Conservation (phyloP, 1,140 invertebrate species). For the Diabrotica undecimpunctata region DNA sequence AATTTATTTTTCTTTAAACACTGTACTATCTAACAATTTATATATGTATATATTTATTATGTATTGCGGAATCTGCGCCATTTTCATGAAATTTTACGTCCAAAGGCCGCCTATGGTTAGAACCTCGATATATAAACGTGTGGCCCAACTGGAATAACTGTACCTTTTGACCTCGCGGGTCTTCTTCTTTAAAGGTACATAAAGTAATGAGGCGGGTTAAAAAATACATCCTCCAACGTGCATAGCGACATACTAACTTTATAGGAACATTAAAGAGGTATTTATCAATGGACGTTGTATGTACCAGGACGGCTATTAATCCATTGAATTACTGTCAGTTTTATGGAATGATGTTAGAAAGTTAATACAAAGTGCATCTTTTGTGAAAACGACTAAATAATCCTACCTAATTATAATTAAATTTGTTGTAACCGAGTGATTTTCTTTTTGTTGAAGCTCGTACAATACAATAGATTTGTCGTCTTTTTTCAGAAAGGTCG, state of each 20-base stretch:
- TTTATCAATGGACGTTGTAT: constrained; percentile 6
- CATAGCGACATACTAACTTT: constrained; percentile 16
- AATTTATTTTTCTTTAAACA: too few relatives aligned
- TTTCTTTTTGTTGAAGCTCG: too few relatives aligned
- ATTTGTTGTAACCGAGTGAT: too few relatives aligned
- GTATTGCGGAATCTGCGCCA: too few relatives aligned
- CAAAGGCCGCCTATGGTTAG: too few relatives aligned
- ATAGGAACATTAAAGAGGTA: constrained; percentile 4
- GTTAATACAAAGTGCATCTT: neutral
- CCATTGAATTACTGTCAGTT: neutral
- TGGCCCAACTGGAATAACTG: constrained; percentile 27
- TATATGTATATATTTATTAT: too few relatives aligned
- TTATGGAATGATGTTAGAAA: constrained; percentile 7
- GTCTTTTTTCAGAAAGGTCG: too few relatives aligned
- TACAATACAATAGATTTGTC: too few relatives aligned
- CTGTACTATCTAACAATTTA: too few relatives aligned
- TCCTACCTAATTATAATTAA: too few relatives aligned
- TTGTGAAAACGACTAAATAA: too few relatives aligned
- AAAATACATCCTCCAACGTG: constrained; percentile 21
- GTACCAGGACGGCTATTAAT: neutral
- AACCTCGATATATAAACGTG: constrained; percentile 8
- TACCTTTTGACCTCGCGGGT: constrained; percentile 26
- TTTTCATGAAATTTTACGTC: too few relatives aligned
- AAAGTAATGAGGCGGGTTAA: constrained; percentile 25
- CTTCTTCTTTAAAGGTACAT: constrained; percentile 18